Base-by-base conservation (phyloP, 2,888 invertebrate species). In the Romanomermis culicivorax region DNA sequence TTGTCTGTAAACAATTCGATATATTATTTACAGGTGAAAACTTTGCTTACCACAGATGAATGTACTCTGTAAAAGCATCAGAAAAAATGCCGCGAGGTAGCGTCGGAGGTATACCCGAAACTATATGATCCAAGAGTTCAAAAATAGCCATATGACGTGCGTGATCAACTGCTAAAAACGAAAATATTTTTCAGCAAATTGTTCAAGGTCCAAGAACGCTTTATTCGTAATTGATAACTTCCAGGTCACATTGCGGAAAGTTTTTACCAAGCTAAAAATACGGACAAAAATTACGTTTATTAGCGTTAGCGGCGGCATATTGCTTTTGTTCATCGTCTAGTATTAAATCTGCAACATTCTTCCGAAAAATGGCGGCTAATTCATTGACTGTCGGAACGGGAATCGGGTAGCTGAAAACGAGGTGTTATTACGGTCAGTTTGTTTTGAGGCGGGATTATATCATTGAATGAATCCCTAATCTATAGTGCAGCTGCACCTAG, bases 111-210 rank as follows among this genome's bases (percentile, higher is more conserved):
- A 91, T 89, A 69, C 93, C 91, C 73, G 95, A 95, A 2, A 99
- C 95, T 67, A 97, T 99, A 72, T 95, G 95, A 74, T 97, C 95
- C 36, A 97, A 76, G 53, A 97, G 75, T 73, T 99, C 97, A 74
- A 99, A 97, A 70, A 97, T 97, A 30, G 95, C 93, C 91, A 97
- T 91, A 24, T 87, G 23, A 45, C 23, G 47, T 23, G 47, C 23
- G 36, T 17, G 36, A 36, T 17, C 36, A 14, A 36, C 11, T n/a
- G n/a, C n/a, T n/a, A n/a, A n/a, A n/a, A n/a, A n/a, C n/a, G 36
- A 36, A 36, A 36, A 36, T 36, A 17, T 36, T 17, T 14, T 36
- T n/a, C n/a, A n/a, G n/a, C n/a, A n/a, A n/a, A n/a, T n/a, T n/a
- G n/a, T n/a, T n/a, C n/a, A n/a, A n/a, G n/a, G n/a, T n/a, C n/a